Evolutionary conservation across 1,140 invertebrate genomes (phyloP).

Genomic region (Ladona fulva): DNA sequence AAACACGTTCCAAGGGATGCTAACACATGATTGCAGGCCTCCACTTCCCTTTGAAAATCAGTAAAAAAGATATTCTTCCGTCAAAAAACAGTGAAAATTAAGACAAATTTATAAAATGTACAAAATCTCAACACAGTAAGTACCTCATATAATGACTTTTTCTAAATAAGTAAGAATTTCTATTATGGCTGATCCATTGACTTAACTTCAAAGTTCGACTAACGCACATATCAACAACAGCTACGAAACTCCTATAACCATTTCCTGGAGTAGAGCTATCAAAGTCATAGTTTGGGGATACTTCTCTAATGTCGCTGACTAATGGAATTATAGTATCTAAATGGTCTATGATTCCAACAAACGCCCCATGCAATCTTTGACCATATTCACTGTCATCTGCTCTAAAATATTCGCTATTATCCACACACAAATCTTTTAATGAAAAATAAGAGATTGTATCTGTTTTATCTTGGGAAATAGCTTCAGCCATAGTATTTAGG

Average conservation of each 20-base stretch:
- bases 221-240: constrained; percentile 66
- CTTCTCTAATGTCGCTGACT: constrained; percentile 52
- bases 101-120: constrained; percentile 12
- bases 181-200: constrained; percentile 56
- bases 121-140: constrained; percentile 30
- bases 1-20: constrained; percentile 60
- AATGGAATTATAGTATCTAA: constrained; percentile 56
- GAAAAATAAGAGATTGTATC: not conserved
- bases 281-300: constrained; percentile 72
- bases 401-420: constrained; percentile 52
- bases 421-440: constrained; percentile 46
- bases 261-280: constrained; percentile 75
- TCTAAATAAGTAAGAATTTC: constrained; percentile 74
- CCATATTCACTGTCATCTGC: constrained; percentile 53
- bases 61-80: not conserved
- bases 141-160: constrained; percentile 64
- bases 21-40: constrained; percentile 64
- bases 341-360: constrained; percentile 56
- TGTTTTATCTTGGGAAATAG: too few relatives aligned
- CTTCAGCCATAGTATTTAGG: too few relatives aligned
- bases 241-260: constrained; percentile 82
- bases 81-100: too few relatives aligned
- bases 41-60: constrained; percentile 54
- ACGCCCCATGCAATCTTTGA: constrained; percentile 53
- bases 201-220: constrained; percentile 54